These are phyloP conservation scores for Neolamprologus kungweensis DNA, from an alignment of 2,113 vertebrate species.

Conservation along the genomic window DNA sequence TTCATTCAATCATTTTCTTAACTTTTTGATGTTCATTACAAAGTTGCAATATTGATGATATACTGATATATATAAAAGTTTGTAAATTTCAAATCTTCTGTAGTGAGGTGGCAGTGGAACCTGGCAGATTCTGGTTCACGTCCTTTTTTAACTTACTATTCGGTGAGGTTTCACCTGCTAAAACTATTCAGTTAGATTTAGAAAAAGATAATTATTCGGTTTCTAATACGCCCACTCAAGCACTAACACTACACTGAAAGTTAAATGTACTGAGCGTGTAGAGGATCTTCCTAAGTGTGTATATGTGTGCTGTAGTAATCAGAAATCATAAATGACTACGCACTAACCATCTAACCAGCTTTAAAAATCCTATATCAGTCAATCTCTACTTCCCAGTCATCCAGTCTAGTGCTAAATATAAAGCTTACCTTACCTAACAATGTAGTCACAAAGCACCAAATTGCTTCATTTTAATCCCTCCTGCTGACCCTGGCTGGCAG, in stretches of 20 bases:
- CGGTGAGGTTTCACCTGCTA: rapidly evolving
- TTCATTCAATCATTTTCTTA: background rate
- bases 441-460: background rate
- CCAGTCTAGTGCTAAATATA: background rate
- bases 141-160: background rate
- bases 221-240: rapidly evolving
- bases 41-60: background rate
- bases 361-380: background rate
- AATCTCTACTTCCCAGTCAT: background rate
- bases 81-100: background rate
- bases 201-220: background rate
- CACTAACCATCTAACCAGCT: background rate
- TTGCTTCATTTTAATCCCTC: background rate
- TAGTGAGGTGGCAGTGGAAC: background rate
- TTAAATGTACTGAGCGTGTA: background rate
- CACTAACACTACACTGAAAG: background rate
- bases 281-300: background rate
- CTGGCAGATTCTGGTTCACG: background rate
- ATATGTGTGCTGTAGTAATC: background rate
- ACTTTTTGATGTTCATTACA: background rate
- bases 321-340: background rate
- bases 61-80: background rate
- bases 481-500: background rate
- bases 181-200: background rate
- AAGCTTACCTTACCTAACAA: background rate